phyloP scores from a whole-genome alignment of 2,888 invertebrate species.

The Drosophila pegasa region DNA sequence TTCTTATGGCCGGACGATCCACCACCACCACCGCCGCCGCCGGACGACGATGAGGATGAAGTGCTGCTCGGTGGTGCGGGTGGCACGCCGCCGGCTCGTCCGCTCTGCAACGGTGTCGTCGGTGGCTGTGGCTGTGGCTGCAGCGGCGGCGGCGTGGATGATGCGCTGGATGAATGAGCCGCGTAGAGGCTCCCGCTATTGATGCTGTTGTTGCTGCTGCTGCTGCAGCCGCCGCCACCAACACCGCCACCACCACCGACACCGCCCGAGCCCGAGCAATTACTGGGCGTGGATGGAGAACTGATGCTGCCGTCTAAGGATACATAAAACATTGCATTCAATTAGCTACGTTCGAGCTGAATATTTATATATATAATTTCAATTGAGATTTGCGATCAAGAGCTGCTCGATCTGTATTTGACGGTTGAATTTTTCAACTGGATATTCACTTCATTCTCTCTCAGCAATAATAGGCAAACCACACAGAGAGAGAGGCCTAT shows the following conservation, averaged over 20 bases:
- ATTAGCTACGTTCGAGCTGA: background rate
- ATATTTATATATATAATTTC: background rate
- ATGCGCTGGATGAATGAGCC: conserved; percentile 30
- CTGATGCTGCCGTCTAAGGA: conserved; percentile 82
- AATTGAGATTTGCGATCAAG: background rate
- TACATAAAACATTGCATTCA: background rate
- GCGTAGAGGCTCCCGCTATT: conserved; percentile 57
- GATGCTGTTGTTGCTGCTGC: conserved; percentile 62
- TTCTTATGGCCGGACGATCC: conserved; percentile 88
- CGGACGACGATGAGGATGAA: conserved; percentile 13
- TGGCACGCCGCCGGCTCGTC: conserved; percentile 38
- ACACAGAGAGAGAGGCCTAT: conserved; percentile 1
- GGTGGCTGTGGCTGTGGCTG: conserved; percentile 27
- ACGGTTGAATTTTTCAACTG: conserved; percentile 5
- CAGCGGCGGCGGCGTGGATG: conserved; percentile 61
- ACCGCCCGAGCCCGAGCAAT: conserved; percentile 57
- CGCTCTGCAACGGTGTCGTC: conserved; percentile 30
- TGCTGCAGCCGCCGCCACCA: conserved; percentile 43
- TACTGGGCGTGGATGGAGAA: conserved; percentile 84
- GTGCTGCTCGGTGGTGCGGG: conserved; percentile 64
- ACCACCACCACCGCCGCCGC: conserved; percentile 13
- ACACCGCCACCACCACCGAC: conserved; percentile 16
- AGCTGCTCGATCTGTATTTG: conserved; percentile 4
- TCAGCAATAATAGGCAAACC: conserved; percentile 13
- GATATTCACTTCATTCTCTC: background rate